phyloP scores from a whole-genome alignment of 2,888 invertebrate genomes.

The Dexiosoma caninum region DNA sequence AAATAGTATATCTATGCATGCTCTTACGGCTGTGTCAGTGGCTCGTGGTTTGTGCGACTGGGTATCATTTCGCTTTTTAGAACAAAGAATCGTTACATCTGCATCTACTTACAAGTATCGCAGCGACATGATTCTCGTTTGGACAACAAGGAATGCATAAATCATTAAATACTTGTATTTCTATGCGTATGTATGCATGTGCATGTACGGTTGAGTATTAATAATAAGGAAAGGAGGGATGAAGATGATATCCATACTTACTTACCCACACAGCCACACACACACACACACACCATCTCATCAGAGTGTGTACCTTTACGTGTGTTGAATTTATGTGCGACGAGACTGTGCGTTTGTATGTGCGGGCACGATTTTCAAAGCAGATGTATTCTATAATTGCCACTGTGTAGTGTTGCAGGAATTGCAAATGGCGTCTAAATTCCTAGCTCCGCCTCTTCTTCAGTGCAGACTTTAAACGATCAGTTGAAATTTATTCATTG shows the following conservation, averaged over 20 bases:
- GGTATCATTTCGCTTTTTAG: not conserved
- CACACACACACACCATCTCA: not conserved
- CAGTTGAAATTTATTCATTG: not conserved
- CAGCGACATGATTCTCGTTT: slow-evolving; percentile 7
- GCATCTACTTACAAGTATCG: slow-evolving; percentile 1
- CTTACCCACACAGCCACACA: not conserved
- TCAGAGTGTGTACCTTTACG: slow-evolving; percentile 4
- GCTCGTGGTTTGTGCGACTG: slow-evolving; percentile 51
- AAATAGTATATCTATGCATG: too few species aligned
- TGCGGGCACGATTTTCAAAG: slow-evolving; percentile 7
- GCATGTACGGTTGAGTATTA: not conserved
- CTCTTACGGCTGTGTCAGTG: not conserved
- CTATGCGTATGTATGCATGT: not conserved
- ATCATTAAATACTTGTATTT: slow-evolving; percentile 44
- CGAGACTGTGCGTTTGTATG: slow-evolving; percentile 14
- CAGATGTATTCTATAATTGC: slow-evolving; percentile 54
- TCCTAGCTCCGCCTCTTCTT: slow-evolving; percentile 69
- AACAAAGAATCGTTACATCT: slow-evolving; percentile 31
- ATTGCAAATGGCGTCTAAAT: slow-evolving; percentile 69
- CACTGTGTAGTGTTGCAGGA: slow-evolving; percentile 62
- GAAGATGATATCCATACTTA: slow-evolving; percentile 14
- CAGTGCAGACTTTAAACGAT: not conserved
- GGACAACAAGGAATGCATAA: slow-evolving; percentile 26
- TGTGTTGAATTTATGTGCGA: slow-evolving; percentile 14
- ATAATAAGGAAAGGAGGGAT: slow-evolving; percentile 20